A percentile compares a stretch with the other conserved stretches of the same genome.
These are phyloP conservation scores for Vireo griseus DNA, from an alignment of 2,797 vertebrate genomes.

Conservation along the genomic window DNA sequence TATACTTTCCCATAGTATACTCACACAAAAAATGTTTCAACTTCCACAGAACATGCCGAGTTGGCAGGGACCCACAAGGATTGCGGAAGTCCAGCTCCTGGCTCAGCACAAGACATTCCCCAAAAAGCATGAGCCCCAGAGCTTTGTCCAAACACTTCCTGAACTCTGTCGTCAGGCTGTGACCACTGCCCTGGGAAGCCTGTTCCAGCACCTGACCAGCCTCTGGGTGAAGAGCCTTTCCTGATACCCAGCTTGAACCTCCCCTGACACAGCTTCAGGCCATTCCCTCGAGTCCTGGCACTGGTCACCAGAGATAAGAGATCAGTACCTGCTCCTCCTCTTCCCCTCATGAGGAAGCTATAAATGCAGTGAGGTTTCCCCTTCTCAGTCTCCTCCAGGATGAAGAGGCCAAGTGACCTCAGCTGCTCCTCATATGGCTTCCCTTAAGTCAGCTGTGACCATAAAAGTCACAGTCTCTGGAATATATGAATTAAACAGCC, in stretches of 20 bases:
- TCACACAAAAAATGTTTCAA: background rate
- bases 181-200: background rate
- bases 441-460: background rate
- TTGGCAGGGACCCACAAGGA: background rate
- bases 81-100: rapidly evolving
- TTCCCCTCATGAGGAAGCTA: rapidly evolving
- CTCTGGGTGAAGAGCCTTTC: background rate
- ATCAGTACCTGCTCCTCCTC: background rate
- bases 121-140: background rate
- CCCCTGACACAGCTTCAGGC: background rate
- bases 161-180: background rate
- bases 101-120: background rate
- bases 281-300: rapidly evolving
- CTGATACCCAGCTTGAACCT: background rate
- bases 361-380: rapidly evolving
- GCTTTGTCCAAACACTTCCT: background rate
- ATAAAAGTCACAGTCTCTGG: background rate
- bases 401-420: background rate
- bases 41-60: background rate
- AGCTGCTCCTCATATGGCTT: rapidly evolving
- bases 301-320: background rate
- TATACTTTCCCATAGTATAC: background rate
- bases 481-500: background rate
- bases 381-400: background rate
- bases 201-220: background rate